A percentile compares a stretch with the other conserved stretches of the same genome.
Conservation (phyloP, 2,888 invertebrate species). For the Pogonocherus hispidulus region DNA sequence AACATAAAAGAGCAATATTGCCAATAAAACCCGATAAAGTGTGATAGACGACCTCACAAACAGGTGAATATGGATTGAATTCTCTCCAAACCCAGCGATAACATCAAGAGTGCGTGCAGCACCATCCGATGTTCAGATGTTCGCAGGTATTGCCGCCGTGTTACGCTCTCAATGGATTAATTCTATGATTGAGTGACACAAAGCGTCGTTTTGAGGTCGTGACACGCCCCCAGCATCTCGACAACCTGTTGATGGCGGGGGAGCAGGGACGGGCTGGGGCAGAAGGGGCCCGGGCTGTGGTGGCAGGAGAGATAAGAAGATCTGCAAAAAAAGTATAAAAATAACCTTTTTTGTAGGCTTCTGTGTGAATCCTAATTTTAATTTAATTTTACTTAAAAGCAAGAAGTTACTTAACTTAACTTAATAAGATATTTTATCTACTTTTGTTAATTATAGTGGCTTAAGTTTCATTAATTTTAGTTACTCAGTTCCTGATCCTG, state of each 20-base stretch:
- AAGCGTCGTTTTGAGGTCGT: slow-evolving; percentile 63
- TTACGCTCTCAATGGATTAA: slow-evolving; percentile 63
- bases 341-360: too few relatives aligned
- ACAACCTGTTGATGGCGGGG: slow-evolving; percentile 62
- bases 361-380: too few relatives aligned
- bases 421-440: too few relatives aligned
- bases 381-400: too few relatives aligned
- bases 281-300: too few relatives aligned
- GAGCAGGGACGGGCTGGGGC: slow-evolving; percentile 17
- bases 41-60: background rate
- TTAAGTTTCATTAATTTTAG: too few relatives aligned
- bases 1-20: too few relatives aligned
- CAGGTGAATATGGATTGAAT: slow-evolving; percentile 5
- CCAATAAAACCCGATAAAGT: background rate
- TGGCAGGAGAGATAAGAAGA: too few relatives aligned
- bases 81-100: background rate
- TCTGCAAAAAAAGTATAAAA: too few relatives aligned
- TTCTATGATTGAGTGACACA: slow-evolving; percentile 66
- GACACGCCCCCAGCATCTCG: slow-evolving; percentile 59
- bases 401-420: too few relatives aligned
- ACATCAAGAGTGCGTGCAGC: slow-evolving; percentile 25
- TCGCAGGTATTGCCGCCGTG: slow-evolving; percentile 49
- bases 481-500: too few relatives aligned
- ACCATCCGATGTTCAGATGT: slow-evolving; percentile 17
- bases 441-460: too few relatives aligned